Conservation (phyloP, 2,888 invertebrate genomes). For the Diplazon laetatorius region DNA sequence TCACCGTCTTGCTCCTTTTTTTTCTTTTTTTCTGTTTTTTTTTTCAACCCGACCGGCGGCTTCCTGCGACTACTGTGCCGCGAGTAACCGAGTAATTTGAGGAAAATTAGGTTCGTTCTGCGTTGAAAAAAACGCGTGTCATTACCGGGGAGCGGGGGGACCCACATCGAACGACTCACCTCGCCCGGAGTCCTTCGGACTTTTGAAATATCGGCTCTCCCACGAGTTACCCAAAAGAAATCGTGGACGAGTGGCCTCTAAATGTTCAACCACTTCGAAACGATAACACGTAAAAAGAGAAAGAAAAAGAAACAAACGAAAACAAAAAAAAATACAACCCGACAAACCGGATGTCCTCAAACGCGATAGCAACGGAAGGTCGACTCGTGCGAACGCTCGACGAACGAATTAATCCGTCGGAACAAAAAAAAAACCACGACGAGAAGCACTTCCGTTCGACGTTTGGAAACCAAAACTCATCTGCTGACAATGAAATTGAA, state of each 20-base stretch:
- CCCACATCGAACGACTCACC: neutral
- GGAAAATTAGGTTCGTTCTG: conserved; percentile 71
- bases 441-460: conserved; percentile 37
- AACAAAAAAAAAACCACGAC: conserved; percentile 40
- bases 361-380: conserved; percentile 51
- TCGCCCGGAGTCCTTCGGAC: conserved; percentile 5
- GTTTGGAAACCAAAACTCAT: conserved; percentile 10
- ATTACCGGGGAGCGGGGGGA: neutral
- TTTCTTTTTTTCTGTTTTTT: conserved; percentile 37
- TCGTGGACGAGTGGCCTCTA: neutral
- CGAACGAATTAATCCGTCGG: conserved; percentile 49
- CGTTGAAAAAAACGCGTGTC: conserved; percentile 58
- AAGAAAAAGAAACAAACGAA: too few relatives aligned
- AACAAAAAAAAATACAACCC: conserved; percentile 4
- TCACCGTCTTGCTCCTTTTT: neutral
- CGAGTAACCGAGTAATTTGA: conserved; percentile 69
- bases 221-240: conserved; percentile 4
- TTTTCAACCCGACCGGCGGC: conserved; percentile 65
- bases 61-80: conserved; percentile 69
- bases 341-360: conserved; percentile 47
- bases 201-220: neutral
- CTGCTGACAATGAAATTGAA: too few relatives aligned
- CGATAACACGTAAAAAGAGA: too few relatives aligned
- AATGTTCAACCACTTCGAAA: neutral
- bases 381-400: neutral